phyloP scores from a whole-genome alignment of 1,140 invertebrate species.

The Cydia splendana region DNA sequence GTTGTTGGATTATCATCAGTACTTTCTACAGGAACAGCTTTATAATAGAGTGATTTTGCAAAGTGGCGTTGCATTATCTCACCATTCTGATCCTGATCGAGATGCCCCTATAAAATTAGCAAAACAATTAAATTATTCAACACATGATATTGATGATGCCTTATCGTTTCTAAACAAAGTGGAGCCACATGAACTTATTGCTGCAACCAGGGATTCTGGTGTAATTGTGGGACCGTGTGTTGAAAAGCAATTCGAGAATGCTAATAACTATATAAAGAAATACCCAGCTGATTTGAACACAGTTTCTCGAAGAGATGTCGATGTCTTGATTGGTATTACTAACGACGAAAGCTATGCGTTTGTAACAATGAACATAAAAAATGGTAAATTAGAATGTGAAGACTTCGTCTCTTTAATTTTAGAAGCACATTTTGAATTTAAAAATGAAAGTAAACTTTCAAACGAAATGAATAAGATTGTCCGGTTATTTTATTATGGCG shows the following conservation, averaged over 20 bases:
- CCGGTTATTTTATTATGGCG: not conserved
- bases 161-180: slow-evolving; percentile 37
- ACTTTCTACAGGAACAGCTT: slow-evolving; percentile 42
- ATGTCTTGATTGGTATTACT: slow-evolving; percentile 41
- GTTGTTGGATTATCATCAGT: slow-evolving; percentile 46
- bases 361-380: not conserved
- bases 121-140: slow-evolving; percentile 38
- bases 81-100: slow-evolving; percentile 12
- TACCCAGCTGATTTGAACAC: slow-evolving; percentile 39
- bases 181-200: slow-evolving; percentile 39
- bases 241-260: slow-evolving; percentile 44
- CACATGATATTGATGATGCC: slow-evolving; percentile 37
- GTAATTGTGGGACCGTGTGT: slow-evolving; percentile 39
- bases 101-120: slow-evolving; percentile 40
- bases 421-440: not conserved
- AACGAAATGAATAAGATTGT: not conserved
- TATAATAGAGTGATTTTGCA: slow-evolving; percentile 49
- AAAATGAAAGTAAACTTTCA: not conserved
- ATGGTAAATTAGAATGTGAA: not conserved
- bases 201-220: slow-evolving; percentile 29
- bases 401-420: not conserved
- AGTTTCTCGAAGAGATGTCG: slow-evolving; percentile 32
- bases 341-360: slow-evolving; percentile 35
- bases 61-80: slow-evolving; percentile 41
- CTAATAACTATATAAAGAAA: slow-evolving; percentile 38